Evolutionary conservation across 2,113 vertebrate species (phyloP).

Genomic region (Poeciliopsis prolifica): DNA sequence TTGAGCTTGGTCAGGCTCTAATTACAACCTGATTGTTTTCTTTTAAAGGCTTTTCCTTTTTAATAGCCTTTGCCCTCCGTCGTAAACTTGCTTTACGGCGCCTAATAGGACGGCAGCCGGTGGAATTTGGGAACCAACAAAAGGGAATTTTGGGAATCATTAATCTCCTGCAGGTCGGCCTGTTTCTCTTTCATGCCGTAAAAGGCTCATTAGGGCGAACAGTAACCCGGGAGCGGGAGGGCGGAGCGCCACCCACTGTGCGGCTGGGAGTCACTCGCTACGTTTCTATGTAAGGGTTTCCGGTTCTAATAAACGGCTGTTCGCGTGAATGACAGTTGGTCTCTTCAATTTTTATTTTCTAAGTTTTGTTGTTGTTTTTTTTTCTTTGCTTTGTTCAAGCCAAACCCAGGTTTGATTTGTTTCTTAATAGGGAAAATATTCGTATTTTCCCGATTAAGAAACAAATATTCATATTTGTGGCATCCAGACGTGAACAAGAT

Average conservation of each 20-base stretch:
- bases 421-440: no score
- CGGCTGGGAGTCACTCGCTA: background rate
- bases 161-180: slow-evolving; percentile 44
- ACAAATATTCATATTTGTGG: no score
- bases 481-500: background rate
- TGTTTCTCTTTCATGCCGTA: slow-evolving; percentile 48
- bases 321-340: slow-evolving; percentile 6
- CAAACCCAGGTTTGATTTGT: no score
- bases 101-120: slow-evolving; percentile 41
- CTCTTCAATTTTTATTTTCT: background rate
- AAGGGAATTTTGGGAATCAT: slow-evolving; percentile 62
- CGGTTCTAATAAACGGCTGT: slow-evolving; percentile 8
- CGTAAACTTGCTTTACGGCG: slow-evolving; percentile 54
- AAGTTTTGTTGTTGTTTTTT: background rate
- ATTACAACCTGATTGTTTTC: slow-evolving; percentile 44
- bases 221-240: slow-evolving; percentile 16
- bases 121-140: slow-evolving; percentile 52
- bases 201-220: slow-evolving; percentile 66
- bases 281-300: slow-evolving; percentile 18
- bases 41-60: slow-evolving; percentile 20
- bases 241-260: slow-evolving; percentile 60
- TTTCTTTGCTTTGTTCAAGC: background rate
- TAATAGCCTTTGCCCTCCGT: slow-evolving; percentile 24
- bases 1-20: slow-evolving; percentile 21
- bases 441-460: no score